Percentiles rank a stretch among this genome's conserved stretches.
Evolutionary conservation across 2,797 vertebrate genomes (phyloP).

Genomic region (Onychomys torridus): DNA sequence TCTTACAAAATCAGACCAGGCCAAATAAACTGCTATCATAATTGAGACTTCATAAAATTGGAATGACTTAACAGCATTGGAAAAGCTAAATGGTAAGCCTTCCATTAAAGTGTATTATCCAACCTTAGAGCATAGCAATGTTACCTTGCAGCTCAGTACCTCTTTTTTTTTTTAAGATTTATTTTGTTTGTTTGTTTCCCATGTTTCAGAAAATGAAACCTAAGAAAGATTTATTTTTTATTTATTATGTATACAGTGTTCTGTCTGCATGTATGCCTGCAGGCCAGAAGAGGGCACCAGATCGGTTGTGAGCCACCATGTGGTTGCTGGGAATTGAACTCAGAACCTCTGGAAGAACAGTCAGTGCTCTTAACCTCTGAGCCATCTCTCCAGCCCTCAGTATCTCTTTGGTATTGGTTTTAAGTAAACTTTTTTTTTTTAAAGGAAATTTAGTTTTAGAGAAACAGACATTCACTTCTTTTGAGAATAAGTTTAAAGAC

Average conservation of each 20-base stretch:
- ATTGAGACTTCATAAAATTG: slow-evolving; percentile 26
- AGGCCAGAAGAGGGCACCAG: too few relatives aligned
- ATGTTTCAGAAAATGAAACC: too few relatives aligned
- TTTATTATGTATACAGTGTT: too few relatives aligned
- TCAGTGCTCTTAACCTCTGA: too few relatives aligned
- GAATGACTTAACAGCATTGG: slow-evolving; percentile 15
- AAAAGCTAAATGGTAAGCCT: background rate
- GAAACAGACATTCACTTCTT: background rate
- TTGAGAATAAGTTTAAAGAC: slow-evolving; percentile 38
- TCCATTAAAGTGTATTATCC: background rate
- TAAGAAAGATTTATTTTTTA: too few relatives aligned
- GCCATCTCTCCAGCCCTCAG: too few relatives aligned
- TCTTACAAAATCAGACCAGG: slow-evolving; percentile 32
- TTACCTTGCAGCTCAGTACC: background rate
- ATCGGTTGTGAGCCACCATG: too few relatives aligned
- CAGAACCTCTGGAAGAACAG: too few relatives aligned
- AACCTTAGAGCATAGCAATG: background rate
- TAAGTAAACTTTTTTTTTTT: background rate
- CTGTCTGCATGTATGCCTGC: too few relatives aligned
- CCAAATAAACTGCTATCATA: background rate
- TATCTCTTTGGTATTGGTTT: background rate
- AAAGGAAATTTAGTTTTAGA: background rate
- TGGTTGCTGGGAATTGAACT: too few relatives aligned
- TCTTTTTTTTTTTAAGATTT: too few relatives aligned
- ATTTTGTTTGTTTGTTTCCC: too few relatives aligned